These are phyloP conservation scores for Xylocopa sonorina DNA, from an alignment of 1,140 invertebrate species.

Conservation along the genomic window DNA sequence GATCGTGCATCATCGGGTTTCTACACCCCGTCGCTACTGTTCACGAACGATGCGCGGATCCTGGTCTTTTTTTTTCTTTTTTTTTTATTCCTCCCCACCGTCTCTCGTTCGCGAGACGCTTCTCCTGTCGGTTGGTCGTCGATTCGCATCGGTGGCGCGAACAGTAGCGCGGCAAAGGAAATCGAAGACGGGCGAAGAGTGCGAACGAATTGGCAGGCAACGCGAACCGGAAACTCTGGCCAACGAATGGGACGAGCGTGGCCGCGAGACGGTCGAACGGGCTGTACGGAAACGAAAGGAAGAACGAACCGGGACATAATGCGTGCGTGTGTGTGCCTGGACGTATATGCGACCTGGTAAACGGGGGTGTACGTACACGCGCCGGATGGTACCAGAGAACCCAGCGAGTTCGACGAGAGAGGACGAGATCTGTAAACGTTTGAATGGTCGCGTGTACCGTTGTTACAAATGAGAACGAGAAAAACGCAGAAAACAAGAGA, in stretches of 20 bases:
- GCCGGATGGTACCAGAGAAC: too few relatives aligned
- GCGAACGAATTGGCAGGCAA: too few relatives aligned
- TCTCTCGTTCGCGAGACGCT: not conserved
- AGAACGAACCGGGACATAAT: conserved; percentile 24
- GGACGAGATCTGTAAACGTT: conserved; percentile 9
- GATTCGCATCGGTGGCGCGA: too few relatives aligned
- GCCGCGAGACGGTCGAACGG: too few relatives aligned
- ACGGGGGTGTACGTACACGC: not conserved
- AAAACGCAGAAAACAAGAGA: conserved; percentile 47
- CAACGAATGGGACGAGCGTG: too few relatives aligned
- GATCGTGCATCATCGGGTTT: conserved; percentile 3
- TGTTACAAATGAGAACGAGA: conserved; percentile 42
- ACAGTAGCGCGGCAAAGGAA: conserved; percentile 26
- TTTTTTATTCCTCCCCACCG: too few relatives aligned
- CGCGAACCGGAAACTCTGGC: too few relatives aligned
- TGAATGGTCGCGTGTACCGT: conserved; percentile 36
- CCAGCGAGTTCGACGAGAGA: not conserved
- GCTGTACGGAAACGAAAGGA: too few relatives aligned
- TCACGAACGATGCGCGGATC: not conserved
- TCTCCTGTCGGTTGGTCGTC: too few relatives aligned
- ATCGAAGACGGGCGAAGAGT: conserved; percentile 43
- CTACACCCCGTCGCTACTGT: conserved; percentile 2
- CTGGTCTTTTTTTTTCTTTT: not conserved
- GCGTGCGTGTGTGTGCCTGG: conserved; percentile 2
- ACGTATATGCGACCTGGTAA: not conserved